Percentiles rank a stretch among this genome's conserved stretches.
Conservation (phyloP, 2,113 vertebrate species). For the Vanacampus margaritifer region DNA sequence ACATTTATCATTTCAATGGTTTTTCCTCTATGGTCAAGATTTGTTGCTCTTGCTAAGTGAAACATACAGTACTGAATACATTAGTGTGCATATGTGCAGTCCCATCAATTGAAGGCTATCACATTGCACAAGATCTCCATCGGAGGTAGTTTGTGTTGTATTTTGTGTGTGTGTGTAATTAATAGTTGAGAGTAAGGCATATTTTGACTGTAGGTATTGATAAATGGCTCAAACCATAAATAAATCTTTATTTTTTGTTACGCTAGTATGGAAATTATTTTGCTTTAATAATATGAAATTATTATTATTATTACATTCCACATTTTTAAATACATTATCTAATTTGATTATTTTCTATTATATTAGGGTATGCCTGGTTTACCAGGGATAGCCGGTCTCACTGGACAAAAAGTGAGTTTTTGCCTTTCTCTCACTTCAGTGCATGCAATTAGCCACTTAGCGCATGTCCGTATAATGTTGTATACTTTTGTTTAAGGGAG, state of each 20-base stretch:
- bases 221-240: neutral
- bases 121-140: neutral
- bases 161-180: neutral
- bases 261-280: neutral
- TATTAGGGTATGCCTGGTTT: conserved; percentile 73
- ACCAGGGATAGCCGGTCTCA: conserved; percentile 66
- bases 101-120: neutral
- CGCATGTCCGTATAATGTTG: neutral
- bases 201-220: neutral
- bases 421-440: conserved; percentile 5
- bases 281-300: neutral
- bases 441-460: neutral
- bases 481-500: conserved; percentile 61
- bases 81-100: neutral
- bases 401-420: conserved; percentile 68
- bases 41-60: neutral
- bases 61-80: neutral
- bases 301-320: neutral
- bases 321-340: neutral
- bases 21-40: neutral
- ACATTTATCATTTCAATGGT: neutral
- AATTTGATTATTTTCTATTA: neutral
- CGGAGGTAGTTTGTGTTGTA: neutral
- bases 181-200: neutral
- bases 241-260: neutral